Conservation (phyloP, 2,888 invertebrate genomes). For the Oegoconia quadripuncta region DNA sequence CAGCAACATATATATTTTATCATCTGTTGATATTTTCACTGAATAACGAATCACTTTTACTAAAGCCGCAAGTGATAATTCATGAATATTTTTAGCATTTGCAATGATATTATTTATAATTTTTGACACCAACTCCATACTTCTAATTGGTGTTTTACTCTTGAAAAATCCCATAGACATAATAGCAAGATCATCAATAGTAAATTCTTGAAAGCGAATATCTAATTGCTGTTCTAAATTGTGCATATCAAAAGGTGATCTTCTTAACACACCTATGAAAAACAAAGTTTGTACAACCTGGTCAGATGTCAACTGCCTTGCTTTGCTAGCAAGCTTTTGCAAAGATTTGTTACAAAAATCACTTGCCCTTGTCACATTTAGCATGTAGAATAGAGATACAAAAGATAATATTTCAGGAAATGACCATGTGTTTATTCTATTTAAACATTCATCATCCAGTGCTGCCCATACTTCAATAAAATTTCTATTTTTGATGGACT, state of each 20-base stretch:
- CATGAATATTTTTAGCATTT: slow-evolving; percentile 76
- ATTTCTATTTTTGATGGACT: slow-evolving; percentile 75
- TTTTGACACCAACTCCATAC: slow-evolving; percentile 59
- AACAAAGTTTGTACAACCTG: slow-evolving; percentile 85
- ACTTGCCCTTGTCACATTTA: slow-evolving; percentile 74
- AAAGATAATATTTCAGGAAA: slow-evolving; percentile 76
- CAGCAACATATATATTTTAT: slow-evolving; percentile 71
- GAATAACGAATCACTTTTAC: slow-evolving; percentile 83
- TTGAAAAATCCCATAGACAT: slow-evolving; percentile 89
- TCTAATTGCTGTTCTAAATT: slow-evolving; percentile 81
- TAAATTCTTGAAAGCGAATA: slow-evolving; percentile 74
- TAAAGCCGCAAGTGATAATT: slow-evolving; percentile 82
- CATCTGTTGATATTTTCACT: slow-evolving; percentile 53
- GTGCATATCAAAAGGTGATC: slow-evolving; percentile 78
- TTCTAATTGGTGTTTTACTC: slow-evolving; percentile 82
- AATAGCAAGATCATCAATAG: slow-evolving; percentile 83
- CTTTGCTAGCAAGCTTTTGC: slow-evolving; percentile 76
- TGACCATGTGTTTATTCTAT: slow-evolving; percentile 66
- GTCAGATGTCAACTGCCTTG: slow-evolving; percentile 77
- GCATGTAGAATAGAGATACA: slow-evolving; percentile 81
- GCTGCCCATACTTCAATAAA: slow-evolving; percentile 83
- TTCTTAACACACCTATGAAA: slow-evolving; percentile 80
- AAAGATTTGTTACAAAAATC: slow-evolving; percentile 77
- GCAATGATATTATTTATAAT: slow-evolving; percentile 74
- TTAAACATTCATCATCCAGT: slow-evolving; percentile 82